Base-by-base conservation (phyloP, 2,113 vertebrate genomes). In the Mionectes macconnelli region DNA sequence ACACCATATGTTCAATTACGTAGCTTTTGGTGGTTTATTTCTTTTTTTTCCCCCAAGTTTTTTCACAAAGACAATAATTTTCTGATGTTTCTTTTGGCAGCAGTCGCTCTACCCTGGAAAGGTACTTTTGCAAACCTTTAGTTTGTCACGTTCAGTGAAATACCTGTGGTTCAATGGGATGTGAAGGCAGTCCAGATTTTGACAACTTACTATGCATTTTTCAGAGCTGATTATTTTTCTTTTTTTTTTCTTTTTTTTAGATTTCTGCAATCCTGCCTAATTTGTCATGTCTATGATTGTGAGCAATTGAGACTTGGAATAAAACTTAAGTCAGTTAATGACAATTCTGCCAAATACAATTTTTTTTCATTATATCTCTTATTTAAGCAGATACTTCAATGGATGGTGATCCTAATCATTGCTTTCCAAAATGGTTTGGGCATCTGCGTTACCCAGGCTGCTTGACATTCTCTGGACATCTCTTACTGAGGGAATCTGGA, bases 381-480 rank as follows among this genome's bases (percentile, higher is more conserved):
- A 10, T 84, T 89, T 70, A 33, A 70, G 12, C 8, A 39, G 22
- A 44, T n/a, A 37, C 4, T 62, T n/a, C 50, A 69, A 15, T 14
- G 30, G 31, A 35, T 3, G 2, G 21, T n/a, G 10, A 66, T 33
- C 7, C 27, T 25, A n/a, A 39, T 7, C 5, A 20, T 27, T 24
- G 25, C 0, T 11, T 55, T 64, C 35, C 39, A 40, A 31, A 39
- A 67, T 3, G 3, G 31, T 9, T 10, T 16, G 10, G 17, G 27
- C n/a, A 75, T 19, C 9, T 76, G 63, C 0, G 1, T 15, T 67
- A 4, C 22, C 18, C n/a, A n/a, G 6, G 12, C 24, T 76, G 9
- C 40, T 72, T 4, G 5, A n/a, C 23, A 5, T 45, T 37, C 20
- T 56, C 15, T 0, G 0, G 9, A 28, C 13, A 56, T 55, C 24